Conservation (phyloP, 2,797 vertebrate species). For the Xenops minutus region DNA sequence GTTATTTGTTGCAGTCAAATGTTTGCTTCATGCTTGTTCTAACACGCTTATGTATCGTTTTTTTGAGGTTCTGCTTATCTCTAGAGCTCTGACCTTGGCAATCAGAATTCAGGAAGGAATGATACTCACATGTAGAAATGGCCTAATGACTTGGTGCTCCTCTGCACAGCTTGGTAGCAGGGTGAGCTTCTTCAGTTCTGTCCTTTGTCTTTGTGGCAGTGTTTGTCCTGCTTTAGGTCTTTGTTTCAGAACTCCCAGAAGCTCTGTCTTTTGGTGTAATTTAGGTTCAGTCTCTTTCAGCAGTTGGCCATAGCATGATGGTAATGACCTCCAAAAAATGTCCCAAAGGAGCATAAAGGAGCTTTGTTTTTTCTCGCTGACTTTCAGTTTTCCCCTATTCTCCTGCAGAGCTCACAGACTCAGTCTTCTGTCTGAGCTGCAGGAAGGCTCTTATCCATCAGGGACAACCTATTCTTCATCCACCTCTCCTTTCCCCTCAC, state of each 20-base stretch:
- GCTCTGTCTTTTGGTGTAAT: not conserved
- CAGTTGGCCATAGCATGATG: not conserved
- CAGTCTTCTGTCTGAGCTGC: not conserved
- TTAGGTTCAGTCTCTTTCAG: not conserved
- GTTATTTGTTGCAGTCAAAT: not conserved
- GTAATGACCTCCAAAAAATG: not conserved
- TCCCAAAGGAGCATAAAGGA: not conserved
- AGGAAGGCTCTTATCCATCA: not conserved
- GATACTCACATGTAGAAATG: not conserved
- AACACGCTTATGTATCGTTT: not conserved
- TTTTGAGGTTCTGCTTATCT: not conserved
- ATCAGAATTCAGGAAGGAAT: not conserved
- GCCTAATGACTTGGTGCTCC: not conserved
- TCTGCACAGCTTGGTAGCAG: not conserved
- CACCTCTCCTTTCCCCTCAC: not conserved
- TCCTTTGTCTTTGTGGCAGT: not conserved
- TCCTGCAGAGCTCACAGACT: not conserved
- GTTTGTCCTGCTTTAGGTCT: not conserved
- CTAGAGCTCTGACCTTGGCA: not conserved
- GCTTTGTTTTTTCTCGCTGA: not conserved
- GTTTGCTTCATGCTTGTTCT: not conserved
- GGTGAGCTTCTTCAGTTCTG: not conserved
- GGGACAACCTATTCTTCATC: not conserved
- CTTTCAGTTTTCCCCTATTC: not conserved
- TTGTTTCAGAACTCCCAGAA: not conserved